Evolutionary conservation across 2,888 invertebrate genomes (phyloP), one percentile per base, ranked within the genome.

Genomic region (Tetranychus truncatus): DNA sequence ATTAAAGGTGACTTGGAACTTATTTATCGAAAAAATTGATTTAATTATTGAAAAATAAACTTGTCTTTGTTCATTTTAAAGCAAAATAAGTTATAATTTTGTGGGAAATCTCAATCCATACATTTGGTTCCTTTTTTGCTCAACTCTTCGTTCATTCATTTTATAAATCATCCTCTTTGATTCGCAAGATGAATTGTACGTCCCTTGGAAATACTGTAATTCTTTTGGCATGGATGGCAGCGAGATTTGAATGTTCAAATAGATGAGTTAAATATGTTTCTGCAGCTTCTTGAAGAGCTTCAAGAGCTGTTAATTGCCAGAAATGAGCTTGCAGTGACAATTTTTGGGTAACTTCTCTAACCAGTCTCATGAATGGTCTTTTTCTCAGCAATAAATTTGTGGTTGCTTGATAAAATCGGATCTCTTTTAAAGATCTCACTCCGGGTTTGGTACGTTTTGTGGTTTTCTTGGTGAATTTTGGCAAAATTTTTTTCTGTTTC

Each of bases 151-250:
- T 3, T 55, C 15, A 55, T 55, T 55, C 24, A 24, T 24, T 55
- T 55, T 55, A 15, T 55, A 55, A 15, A 55, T 55, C 15, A 55
- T 69, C 6, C 7, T 69, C 69, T 5, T 20, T 69, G 69, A 69
- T 69, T 24, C 69, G 4, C 34, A 20, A 11, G 20, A 69, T 24
- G 11, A 69, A 69, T 24, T 69, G 20, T 11, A 69, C 34, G 20
- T 69, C 69, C 11, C 24, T 20, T 8, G 69, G 69, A 20, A 69
- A 69, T 18, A 69, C 20, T 5, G 69, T 69, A 11, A 69, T 21
- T 69, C 69, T 20, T 69, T 69, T 69, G 9, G 69, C 69, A 21
- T 69, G 69, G 11, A 69, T 11, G 20, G 69, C 69, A 69, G 69
- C 69, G 20, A 69, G 69, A 69, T 69, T 69, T 24, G 20, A 20